Evolutionary conservation across 2,797 vertebrate species (phyloP).

Genomic region (Microchirus variegatus): DNA sequence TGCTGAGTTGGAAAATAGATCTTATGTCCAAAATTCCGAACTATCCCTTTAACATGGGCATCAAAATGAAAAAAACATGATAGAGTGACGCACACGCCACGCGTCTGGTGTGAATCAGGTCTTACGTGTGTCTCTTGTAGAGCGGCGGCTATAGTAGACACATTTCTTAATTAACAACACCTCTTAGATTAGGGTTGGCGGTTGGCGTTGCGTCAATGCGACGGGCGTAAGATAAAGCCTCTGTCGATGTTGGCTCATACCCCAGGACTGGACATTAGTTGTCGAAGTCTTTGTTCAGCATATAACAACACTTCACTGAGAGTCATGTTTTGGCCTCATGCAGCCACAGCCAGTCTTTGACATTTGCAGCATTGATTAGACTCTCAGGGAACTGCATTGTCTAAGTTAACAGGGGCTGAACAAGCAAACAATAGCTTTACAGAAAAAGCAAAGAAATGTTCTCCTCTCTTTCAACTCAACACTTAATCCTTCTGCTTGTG

Average conservation of each 20-base stretch:
- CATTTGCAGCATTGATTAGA: slow-evolving; percentile 80
- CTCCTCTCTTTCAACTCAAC: slow-evolving; percentile 53
- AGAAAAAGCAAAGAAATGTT: slow-evolving; percentile 66
- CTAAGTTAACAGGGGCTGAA: slow-evolving; percentile 71
- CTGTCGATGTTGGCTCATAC: slow-evolving; percentile 53
- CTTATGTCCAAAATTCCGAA: too few relatives aligned
- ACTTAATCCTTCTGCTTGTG: slow-evolving; percentile 59
- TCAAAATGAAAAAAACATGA: too few relatives aligned
- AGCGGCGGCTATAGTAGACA: slow-evolving; percentile 23
- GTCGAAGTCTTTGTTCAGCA: slow-evolving; percentile 59
- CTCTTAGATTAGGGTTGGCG: slow-evolving; percentile 49
- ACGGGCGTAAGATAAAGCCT: slow-evolving; percentile 45
- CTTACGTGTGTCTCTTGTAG: not conserved
- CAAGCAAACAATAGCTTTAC: slow-evolving; percentile 67
- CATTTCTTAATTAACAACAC: slow-evolving; percentile 47
- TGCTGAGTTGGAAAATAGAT: too few relatives aligned
- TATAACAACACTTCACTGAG: slow-evolving; percentile 53
- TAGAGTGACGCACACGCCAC: too few relatives aligned
- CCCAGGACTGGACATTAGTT: slow-evolving; percentile 49
- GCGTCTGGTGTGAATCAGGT: too few relatives aligned
- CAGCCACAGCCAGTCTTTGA: slow-evolving; percentile 69
- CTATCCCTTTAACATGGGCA: too few relatives aligned
- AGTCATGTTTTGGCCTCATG: slow-evolving; percentile 57
- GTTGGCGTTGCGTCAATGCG: slow-evolving; percentile 53
- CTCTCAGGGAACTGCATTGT: slow-evolving; percentile 70